Evolutionary conservation across 2,888 invertebrate genomes (phyloP).

Genomic region (Trachelus stipa): DNA sequence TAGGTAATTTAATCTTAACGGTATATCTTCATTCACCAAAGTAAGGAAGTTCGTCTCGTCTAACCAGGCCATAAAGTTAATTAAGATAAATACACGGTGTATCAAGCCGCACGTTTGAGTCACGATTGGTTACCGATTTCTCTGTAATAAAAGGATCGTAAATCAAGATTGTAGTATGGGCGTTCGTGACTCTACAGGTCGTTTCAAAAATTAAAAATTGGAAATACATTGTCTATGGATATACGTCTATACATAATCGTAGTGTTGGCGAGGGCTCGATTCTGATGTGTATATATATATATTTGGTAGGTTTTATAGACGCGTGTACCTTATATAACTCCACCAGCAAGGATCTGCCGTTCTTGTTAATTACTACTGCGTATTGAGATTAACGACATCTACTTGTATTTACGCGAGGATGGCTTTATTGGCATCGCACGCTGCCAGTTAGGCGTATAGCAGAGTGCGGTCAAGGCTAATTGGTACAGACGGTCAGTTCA

Average conservation of each 20-base stretch:
- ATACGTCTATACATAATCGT: neutral
- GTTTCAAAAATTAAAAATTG: neutral
- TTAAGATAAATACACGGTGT: neutral
- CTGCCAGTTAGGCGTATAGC: slow-evolving; percentile 5
- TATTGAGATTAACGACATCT: slow-evolving; percentile 49
- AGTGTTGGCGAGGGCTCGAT: neutral
- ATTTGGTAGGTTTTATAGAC: neutral
- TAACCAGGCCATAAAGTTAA: neutral
- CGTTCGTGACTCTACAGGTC: neutral
- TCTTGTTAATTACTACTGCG: slow-evolving; percentile 39
- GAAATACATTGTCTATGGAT: neutral
- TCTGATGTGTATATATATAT: too few relatives aligned
- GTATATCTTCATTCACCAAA: neutral
- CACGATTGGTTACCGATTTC: neutral
- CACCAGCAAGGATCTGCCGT: slow-evolving; percentile 11
- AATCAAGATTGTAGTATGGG: neutral
- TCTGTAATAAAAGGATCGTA: neutral
- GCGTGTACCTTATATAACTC: neutral
- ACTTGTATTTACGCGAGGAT: slow-evolving; percentile 37
- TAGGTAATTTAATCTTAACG: neutral
- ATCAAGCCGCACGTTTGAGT: neutral
- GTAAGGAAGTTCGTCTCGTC: neutral
- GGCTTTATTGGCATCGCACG: slow-evolving; percentile 38
- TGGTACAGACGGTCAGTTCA: slow-evolving; percentile 22
- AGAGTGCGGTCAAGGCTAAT: slow-evolving; percentile 13